Base-by-base conservation (phyloP, 2,888 invertebrate species). In the Octodonta nipae region DNA sequence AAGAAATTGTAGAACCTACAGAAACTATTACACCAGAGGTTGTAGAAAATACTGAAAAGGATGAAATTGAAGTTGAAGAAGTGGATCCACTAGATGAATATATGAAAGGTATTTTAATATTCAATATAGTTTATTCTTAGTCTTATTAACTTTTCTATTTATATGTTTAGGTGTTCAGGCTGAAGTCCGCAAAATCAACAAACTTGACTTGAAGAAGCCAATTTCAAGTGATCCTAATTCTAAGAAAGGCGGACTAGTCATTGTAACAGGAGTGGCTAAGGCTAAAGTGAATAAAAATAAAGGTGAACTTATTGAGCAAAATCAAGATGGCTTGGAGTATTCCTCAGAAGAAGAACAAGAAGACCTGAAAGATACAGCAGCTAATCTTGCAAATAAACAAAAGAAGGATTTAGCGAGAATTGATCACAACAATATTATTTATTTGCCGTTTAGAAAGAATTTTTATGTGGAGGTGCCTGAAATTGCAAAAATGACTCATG, bases 401-500 rank as follows among this genome's bases (percentile, higher is more conserved):
- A 81, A 82, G 50, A 85, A 95, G 56, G 93, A 95, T 51, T 61
- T 95, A 39, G 85, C 87, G 1, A 88, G 88, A 66, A 85, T 89
- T n/a, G 88, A 89, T 60, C 89, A 91, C 49, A 70, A 79, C 4
- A 74, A 77, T 33, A 80, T 98, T 12, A 74, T 82, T 33, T 99
- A 98, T 61, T 72, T 80, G 36, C 63, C 85, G 1, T 55, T 55
- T 31, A 75, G 89, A 37, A 98, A 96, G 63, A 76, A 85, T 43
- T 99, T 99, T 58, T 99, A 99, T 60, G 87, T 92, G 2, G 98
- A 99, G 71, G 92, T 84, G 2, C 95, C 87, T 27, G 98, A 99
- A 64, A 73, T 99, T 42, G 73, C 86, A 1, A 77, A 79, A 51
- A 91, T 98, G 93, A 83, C 87, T 0, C 56, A 73, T 14, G 83